phyloP scores from a whole-genome alignment of 2,888 invertebrate genomes.

The Andrena flavipes region DNA sequence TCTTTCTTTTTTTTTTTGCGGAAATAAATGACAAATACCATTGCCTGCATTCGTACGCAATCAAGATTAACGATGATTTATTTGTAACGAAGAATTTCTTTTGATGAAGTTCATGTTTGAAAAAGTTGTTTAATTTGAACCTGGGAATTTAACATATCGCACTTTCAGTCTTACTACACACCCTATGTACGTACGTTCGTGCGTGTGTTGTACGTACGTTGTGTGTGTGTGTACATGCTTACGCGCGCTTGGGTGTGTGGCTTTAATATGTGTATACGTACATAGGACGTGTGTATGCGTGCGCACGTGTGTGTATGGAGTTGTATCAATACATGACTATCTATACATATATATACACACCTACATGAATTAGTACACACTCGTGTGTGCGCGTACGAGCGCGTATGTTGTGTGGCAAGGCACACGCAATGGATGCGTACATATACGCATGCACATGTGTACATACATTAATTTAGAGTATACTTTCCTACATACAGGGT shows the following conservation, averaged over 20 bases:
- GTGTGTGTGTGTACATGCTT: too few relatives aligned
- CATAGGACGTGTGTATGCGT: constrained; percentile 10
- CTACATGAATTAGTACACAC: not conserved
- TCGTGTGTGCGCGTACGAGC: not conserved
- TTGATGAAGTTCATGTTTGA: not conserved
- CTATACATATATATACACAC: too few relatives aligned
- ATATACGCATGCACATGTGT: constrained; percentile 16
- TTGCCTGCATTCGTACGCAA: too few relatives aligned
- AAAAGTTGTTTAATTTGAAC: constrained; percentile 24
- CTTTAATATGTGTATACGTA: constrained; percentile 21
- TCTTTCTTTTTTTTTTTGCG: too few relatives aligned
- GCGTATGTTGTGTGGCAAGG: constrained; percentile 2
- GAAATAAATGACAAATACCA: not conserved
- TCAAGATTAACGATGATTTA: not conserved
- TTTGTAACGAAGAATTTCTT: not conserved
- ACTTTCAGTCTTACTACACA: constrained; percentile 38
- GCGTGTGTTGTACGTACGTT: too few relatives aligned
- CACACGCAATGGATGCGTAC: constrained; percentile 12
- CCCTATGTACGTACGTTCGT: constrained; percentile 38
- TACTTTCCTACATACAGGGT: constrained; percentile 53
- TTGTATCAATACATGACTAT: too few relatives aligned
- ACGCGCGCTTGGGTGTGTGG: constrained; percentile 14
- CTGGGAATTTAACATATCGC: constrained; percentile 54
- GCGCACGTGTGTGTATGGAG: constrained; percentile 28
- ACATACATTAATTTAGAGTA: constrained; percentile 31